Evolutionary conservation across 2,888 invertebrate genomes (phyloP), one percentile per base, ranked within the genome.

Genomic region (Magallana nippona): DNA sequence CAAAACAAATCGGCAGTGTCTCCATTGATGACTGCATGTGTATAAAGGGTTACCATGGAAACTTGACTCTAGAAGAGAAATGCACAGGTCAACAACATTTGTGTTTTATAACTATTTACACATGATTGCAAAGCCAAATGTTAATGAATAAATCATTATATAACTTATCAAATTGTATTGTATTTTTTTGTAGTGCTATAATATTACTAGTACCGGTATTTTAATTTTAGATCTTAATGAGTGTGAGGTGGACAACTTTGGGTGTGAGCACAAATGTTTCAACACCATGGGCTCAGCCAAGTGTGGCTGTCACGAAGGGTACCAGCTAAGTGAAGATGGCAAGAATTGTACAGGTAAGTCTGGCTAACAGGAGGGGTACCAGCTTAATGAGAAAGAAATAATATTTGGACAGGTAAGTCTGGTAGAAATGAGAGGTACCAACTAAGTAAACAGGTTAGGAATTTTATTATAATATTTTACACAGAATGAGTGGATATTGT

Each of bases 11-110:
- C 0, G 90, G 85, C 3, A 86, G 71, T 11, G 82, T 82, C 8
- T 83, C 83, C 63, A 55, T 82, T n/a, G n/a, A 57, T 1, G 80
- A 84, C 57, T 88, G 88, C 63, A 55, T 84, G 3, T 88, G 88
- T 86, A 78, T 63, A 5, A 27, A 81, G 11, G 88, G 88, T 44
- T 87, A 82, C 79, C 77, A 55, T 55, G 85, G 85, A 19, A 82
- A 84, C 17, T 27, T 83, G 3, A 77, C 82, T 11, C 56, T 79
- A 13, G 82, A 71, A 1, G 79, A 82, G 15, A 60, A 56, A n/a
- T 88, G 88, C 79, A 83, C 44, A 63, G 88, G 88, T 88, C 71
- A n/a, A n/a, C n/a, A 44, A 8, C 44, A 44, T 44, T 44, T 44
- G 44, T 44, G 44, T 44, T 44, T 44, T 44, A 5, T 8, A 44